These are phyloP conservation scores for Limnephilus rhombicus DNA, from an alignment of 2,888 invertebrate species.

Conservation along the genomic window DNA sequence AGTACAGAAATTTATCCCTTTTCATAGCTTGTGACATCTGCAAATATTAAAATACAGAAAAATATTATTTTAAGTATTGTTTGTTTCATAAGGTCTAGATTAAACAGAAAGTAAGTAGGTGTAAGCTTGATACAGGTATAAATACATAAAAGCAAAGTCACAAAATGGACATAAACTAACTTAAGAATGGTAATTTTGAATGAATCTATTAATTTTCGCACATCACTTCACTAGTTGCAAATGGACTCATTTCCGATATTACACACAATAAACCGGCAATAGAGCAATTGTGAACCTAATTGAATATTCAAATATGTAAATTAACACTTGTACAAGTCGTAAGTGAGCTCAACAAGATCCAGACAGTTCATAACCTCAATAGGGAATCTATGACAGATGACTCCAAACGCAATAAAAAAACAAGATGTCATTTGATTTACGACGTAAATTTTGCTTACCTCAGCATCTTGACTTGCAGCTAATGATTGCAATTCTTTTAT, in stretches of 20 bases:
- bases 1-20: no score
- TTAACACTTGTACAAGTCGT: constrained; percentile 42
- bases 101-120: not conserved
- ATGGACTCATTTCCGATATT: not conserved
- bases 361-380: constrained; percentile 54
- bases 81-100: not conserved
- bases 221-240: not conserved
- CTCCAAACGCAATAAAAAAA: not conserved
- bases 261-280: not conserved
- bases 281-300: constrained; percentile 9
- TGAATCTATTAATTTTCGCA: not conserved
- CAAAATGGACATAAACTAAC: not conserved
- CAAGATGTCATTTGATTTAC: not conserved
- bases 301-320: constrained; percentile 42
- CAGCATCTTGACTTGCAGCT: constrained; percentile 79
- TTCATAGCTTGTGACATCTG: no score
- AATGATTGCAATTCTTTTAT: constrained; percentile 78
- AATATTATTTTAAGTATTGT: not conserved
- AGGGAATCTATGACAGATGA: constrained; percentile 25
- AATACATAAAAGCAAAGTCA: not conserved
- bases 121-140: not conserved
- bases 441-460: constrained; percentile 74
- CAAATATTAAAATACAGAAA: no score
- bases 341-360: constrained; percentile 53
- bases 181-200: not conserved